Evolutionary conservation across 2,888 invertebrate genomes (phyloP).

Genomic region (Drosophila rellima): DNA sequence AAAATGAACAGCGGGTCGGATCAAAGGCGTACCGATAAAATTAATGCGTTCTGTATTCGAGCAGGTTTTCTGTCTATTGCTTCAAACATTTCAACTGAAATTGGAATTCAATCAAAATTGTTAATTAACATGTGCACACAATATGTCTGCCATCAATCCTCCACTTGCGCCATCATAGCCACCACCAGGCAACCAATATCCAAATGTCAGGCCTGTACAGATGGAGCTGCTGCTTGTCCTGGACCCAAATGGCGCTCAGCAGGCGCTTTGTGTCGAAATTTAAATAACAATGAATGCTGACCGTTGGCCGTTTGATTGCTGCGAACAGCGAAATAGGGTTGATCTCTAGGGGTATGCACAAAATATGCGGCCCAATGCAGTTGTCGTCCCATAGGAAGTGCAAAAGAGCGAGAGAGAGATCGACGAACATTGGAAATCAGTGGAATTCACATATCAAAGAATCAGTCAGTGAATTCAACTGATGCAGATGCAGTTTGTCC

Average conservation of each 20-base stretch:
- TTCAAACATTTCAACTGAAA: constrained; percentile 68
- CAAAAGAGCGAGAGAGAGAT: not conserved
- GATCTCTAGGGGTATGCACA: constrained; percentile 16
- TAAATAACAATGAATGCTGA: constrained; percentile 53
- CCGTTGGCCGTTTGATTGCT: constrained; percentile 39
- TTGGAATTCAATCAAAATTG: constrained; percentile 82
- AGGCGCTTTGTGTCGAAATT: constrained; percentile 50
- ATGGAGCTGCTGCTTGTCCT: not conserved
- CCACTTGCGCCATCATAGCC: not conserved
- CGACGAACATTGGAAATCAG: constrained; percentile 7
- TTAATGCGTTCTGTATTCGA: not conserved
- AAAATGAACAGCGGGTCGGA: constrained; percentile 44
- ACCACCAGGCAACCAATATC: constrained; percentile 6
- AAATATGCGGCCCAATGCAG: constrained; percentile 9
- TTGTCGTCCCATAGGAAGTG: not conserved
- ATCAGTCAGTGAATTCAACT: constrained; percentile 30
- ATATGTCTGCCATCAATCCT: constrained; percentile 31
- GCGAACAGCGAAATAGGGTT: not conserved
- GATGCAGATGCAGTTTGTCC: constrained; percentile 21
- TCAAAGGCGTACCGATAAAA: constrained; percentile 40
- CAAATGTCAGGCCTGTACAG: constrained; percentile 13
- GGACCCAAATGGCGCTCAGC: not conserved
- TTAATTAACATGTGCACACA: constrained; percentile 79
- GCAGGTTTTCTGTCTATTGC: constrained; percentile 4
- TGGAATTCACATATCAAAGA: constrained; percentile 58